Base-by-base conservation (phyloP, 1,140 invertebrate genomes). In the Drepana arcuata region DNA sequence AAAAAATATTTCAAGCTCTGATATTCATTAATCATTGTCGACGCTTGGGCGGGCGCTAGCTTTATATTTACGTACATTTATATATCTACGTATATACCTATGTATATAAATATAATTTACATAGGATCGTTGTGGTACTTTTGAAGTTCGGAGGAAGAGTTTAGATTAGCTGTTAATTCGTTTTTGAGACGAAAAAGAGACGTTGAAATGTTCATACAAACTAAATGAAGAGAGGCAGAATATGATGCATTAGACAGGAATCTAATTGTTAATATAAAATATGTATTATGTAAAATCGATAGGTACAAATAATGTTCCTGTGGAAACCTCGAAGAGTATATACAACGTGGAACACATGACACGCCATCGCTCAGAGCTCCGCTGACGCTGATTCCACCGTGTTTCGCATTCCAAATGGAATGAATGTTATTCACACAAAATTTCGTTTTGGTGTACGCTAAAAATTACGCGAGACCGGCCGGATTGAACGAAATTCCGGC, bases 341-440 rank as follows among this genome's bases (percentile, higher is more conserved):
- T 70, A 71, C 69, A 71, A 66, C 60, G 57, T 44, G 62, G n/a
- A 68, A 66, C 57, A 61, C 58, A 60, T 44, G 54, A n/a, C n/a
- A n/a, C n/a, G 64, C 72, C 66, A 81, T 81, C 77, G 71, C 57
- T 81, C 77, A 77, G 67, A 43, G 65, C 64, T 68, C 62, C 68
- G 73, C 70, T 63, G 73, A 72, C 77, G 66, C 66, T 80, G 75
- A 80, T 81, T 71, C 70, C 65, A 54, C 63, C 69, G 70, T 74
- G 72, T 78, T 78, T 58, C 64, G 67, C 70, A 75, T 73, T 57
- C 62, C 56, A 71, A 79, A 79, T 75, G 77, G 74, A 81, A 81
- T n/a, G n/a, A n/a, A n/a, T 81, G 77, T 81, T 79, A 81, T 78
- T 78, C 75, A 68, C 59, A 60, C 49, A 69, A 77, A 71, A 71